phyloP scores from a whole-genome alignment of 2,888 invertebrate genomes.

The Amphipyra tragopoginis region DNA sequence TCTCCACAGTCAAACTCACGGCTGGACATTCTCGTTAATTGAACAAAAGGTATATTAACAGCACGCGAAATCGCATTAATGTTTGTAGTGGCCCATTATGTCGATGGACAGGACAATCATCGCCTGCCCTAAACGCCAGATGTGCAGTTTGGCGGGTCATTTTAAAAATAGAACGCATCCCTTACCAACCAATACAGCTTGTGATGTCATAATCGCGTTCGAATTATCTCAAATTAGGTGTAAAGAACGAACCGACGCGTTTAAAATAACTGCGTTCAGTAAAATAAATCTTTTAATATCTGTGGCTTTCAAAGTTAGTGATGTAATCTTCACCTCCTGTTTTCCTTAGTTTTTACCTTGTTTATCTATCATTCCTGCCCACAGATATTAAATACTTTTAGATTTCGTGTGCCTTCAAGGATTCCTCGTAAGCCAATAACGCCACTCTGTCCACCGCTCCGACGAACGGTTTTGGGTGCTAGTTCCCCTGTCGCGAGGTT shows the following conservation, averaged over 20 bases:
- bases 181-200: conserved; percentile 16
- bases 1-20: conserved; percentile 27
- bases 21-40: conserved; percentile 23
- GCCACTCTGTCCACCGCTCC: no score
- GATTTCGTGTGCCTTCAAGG: no score
- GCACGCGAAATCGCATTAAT: conserved; percentile 30
- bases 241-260: neutral
- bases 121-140: conserved; percentile 41
- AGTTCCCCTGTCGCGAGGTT: no score
- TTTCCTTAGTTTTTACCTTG: no score
- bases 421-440: no score
- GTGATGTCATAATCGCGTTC: conserved; percentile 26
- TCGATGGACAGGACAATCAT: conserved; percentile 35
- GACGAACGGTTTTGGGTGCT: no score
- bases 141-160: conserved; percentile 41
- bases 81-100: conserved; percentile 15
- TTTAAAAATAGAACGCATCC: conserved; percentile 51
- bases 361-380: neutral
- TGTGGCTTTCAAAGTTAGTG: no score
- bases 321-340: no score
- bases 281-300: no score
- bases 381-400: no score
- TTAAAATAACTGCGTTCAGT: neutral
- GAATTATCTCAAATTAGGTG: conserved; percentile 37
- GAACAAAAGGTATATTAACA: conserved; percentile 39